Percentiles rank a stretch among this genome's conserved stretches.
Evolutionary conservation across 2,113 vertebrate genomes (phyloP).

Genomic region (Epinephelus fuscoguttatus): DNA sequence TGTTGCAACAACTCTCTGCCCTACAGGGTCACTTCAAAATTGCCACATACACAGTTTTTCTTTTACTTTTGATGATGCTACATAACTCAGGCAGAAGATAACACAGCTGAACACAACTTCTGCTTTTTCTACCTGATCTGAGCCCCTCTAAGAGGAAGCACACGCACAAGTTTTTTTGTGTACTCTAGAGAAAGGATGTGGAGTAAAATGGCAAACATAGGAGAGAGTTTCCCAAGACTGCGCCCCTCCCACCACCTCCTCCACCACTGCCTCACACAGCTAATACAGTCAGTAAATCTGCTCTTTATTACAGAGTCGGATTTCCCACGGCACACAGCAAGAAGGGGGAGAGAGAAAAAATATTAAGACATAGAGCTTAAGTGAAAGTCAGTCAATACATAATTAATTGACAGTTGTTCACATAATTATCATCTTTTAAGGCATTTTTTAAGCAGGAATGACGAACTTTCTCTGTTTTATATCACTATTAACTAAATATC

Average conservation of each 20-base stretch:
- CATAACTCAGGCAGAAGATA: slow-evolving; percentile 46
- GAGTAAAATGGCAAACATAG: slow-evolving; percentile 61
- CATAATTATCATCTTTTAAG: neutral
- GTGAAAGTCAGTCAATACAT: neutral
- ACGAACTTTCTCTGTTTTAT: neutral
- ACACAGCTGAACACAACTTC: slow-evolving; percentile 51
- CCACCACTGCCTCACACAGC: neutral
- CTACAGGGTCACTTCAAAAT: slow-evolving; percentile 39
- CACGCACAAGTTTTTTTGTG: slow-evolving; percentile 49
- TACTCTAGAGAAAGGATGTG: slow-evolving; percentile 59
- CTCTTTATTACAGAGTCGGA: slow-evolving; percentile 34
- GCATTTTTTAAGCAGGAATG: neutral
- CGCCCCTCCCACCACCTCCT: neutral
- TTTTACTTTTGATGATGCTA: slow-evolving; percentile 65
- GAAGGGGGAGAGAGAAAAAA: neutral
- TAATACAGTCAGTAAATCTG: slow-evolving; percentile 23
- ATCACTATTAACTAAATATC: neutral
- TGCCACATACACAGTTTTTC: slow-evolving; percentile 49
- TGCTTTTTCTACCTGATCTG: slow-evolving; percentile 60
- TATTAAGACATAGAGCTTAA: neutral
- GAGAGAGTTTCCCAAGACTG: slow-evolving; percentile 65
- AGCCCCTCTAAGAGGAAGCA: slow-evolving; percentile 66
- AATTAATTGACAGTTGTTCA: neutral
- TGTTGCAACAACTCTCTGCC: slow-evolving; percentile 14
- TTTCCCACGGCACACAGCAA: slow-evolving; percentile 16